Base-by-base conservation (phyloP, 1,140 invertebrate genomes). In the Drosophila ambigua region DNA sequence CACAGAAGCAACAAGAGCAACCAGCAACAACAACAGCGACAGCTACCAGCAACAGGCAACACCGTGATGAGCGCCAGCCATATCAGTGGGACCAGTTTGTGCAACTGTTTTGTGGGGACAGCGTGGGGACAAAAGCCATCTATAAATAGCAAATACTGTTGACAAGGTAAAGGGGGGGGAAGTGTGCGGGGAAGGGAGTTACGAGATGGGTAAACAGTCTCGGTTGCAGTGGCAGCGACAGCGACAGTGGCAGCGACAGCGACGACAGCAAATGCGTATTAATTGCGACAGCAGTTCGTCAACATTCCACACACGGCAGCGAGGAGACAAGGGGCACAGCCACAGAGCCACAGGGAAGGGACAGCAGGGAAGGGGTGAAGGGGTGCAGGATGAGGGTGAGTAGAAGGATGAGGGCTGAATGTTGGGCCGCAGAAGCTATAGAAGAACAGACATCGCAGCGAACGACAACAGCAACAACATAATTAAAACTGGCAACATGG, bases 201-300 rank as follows among this genome's bases (percentile, higher is more conserved):
- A 4, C 35, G 11, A 39, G 53, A 51, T 51, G 50, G 61, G 52
- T 60, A 57, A 57, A 66, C 57, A 76, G 77, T 80, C 76, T 79
- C 80, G 77, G 81, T 84, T 85, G 72, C 81, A 84, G 71, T 50
- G 50, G 50, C 69, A 69, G 31, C 53, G 57, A 61, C 69, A 69
- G 31, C 53, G 57, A 61, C 39, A 67, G 20, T 7, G 20, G 13
- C 43, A 53, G 53, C 57, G 46, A 65, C 66, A 51, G 66, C 64
- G 65, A 79, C 80, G 58, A 71, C 79, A 76, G 79, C 79, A 76
- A 66, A 72, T 59, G 82, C 81, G 81, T 84, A 84, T 84, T 84
- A 87, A 84, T 84, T 84, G 81, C 81, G 81, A 84, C 81, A 84
- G 81, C 81, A 84, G 81, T 84, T 84, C 81, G 81, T 84, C 81